phyloP scores from a whole-genome alignment of 2,113 vertebrate species.

The Tricholaema leucomelas region DNA sequence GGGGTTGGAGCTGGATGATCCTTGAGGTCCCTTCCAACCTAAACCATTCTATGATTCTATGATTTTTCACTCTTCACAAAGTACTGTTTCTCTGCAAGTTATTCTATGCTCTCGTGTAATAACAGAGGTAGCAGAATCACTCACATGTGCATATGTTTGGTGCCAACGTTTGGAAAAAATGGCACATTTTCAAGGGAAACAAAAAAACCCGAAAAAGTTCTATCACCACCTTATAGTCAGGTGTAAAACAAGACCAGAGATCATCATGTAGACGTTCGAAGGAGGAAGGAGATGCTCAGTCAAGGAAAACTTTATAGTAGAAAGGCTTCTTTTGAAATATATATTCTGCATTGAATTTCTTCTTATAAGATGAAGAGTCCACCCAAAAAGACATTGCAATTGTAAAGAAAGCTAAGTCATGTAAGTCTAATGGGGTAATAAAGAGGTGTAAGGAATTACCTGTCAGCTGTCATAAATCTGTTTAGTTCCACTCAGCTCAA shows the following conservation, averaged over 20 bases:
- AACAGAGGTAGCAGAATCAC: not conserved
- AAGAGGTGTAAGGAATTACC: not conserved
- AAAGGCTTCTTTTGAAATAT: not conserved
- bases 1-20: no score
- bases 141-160: not conserved
- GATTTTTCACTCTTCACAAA: not conserved
- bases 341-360: not conserved
- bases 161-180: not conserved
- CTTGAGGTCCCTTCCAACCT: no score
- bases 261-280: not conserved
- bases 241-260: not conserved
- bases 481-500: not conserved
- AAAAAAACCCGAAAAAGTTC: not conserved
- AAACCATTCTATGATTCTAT: no score
- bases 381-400: not conserved
- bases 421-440: rapidly evolving
- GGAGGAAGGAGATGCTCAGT: not conserved
- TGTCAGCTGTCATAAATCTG: not conserved
- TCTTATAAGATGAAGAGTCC: not conserved
- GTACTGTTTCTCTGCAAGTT: not conserved
- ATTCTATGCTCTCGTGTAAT: not conserved
- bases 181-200: not conserved
- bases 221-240: not conserved
- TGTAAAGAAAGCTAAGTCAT: not conserved
- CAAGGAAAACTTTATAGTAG: not conserved